phyloP scores from a whole-genome alignment of 2,113 vertebrate species.

The Trogon surrucura region DNA sequence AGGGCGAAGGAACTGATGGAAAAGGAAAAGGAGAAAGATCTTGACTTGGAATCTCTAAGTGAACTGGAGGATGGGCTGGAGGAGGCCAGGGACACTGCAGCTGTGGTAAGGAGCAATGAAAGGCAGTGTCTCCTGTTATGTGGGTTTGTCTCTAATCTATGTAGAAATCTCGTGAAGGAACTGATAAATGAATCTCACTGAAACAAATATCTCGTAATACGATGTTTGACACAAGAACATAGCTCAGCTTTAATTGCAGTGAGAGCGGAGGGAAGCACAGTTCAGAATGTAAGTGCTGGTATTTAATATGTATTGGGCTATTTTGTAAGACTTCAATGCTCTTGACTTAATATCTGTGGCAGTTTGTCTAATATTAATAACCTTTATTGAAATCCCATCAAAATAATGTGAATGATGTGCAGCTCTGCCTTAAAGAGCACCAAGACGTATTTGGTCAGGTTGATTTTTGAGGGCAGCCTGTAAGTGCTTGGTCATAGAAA shows the following conservation, averaged over 20 bases:
- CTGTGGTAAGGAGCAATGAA: constrained; percentile 80
- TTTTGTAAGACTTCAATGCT: neutral
- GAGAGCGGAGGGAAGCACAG: neutral
- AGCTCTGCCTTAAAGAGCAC: neutral
- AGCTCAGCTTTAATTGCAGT: neutral
- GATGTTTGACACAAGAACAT: neutral
- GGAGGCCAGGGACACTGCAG: constrained; percentile 87
- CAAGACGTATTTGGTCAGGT: neutral
- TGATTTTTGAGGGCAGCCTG: neutral
- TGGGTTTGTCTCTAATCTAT: neutral
- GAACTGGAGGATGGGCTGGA: constrained; percentile 90
- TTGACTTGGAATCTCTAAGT: constrained; percentile 89
- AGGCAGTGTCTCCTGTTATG: fast-evolving
- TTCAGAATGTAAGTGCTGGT: neutral
- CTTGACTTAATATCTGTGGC: neutral
- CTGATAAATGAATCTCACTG: neutral
- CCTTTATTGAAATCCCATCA: neutral
- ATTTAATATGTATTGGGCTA: neutral
- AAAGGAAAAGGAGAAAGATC: constrained; percentile 90
- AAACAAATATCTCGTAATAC: neutral
- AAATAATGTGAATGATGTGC: neutral
- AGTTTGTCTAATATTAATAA: neutral
- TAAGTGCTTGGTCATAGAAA: neutral
- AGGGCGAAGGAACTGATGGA: constrained; percentile 93
- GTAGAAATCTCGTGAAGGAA: neutral